These are phyloP conservation scores for Acanthopagrus latus DNA, from an alignment of 2,797 vertebrate genomes.

Conservation along the genomic window DNA sequence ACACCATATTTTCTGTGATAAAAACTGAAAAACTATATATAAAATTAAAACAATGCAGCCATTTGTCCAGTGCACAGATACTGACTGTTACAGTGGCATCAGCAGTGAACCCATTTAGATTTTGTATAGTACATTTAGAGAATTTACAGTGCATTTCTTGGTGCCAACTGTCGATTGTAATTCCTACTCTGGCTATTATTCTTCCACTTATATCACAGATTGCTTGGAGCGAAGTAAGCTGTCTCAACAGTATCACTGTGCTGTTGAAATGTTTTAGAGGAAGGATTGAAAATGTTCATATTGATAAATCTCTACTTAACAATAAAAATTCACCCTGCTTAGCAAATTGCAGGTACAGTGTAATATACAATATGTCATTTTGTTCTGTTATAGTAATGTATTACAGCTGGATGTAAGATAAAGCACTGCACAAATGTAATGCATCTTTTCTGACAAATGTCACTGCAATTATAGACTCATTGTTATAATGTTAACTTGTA, in stretches of 20 bases:
- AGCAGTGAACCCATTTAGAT: slow-evolving; percentile 56
- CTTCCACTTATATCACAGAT: slow-evolving; percentile 35
- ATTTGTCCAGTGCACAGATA: slow-evolving; percentile 41
- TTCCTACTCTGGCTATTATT: slow-evolving; percentile 48
- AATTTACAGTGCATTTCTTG: slow-evolving; percentile 54
- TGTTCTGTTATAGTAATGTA: slow-evolving; percentile 57
- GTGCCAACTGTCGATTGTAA: slow-evolving; percentile 65
- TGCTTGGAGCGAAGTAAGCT: slow-evolving; percentile 3
- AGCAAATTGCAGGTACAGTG: slow-evolving; percentile 45
- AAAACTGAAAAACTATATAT: slow-evolving; percentile 4
- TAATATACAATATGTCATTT: slow-evolving; percentile 55
- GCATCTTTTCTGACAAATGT: slow-evolving; percentile 36
- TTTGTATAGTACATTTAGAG: slow-evolving; percentile 62
- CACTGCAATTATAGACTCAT: slow-evolving; percentile 8
- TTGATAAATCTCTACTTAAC: slow-evolving; percentile 58
- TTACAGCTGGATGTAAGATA: slow-evolving; percentile 50
- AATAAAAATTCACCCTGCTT: slow-evolving; percentile 43
- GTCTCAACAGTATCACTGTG: slow-evolving; percentile 13
- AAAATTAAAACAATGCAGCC: slow-evolving; percentile 9
- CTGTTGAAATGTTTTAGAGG: slow-evolving; percentile 41
- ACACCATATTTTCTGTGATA: slow-evolving; percentile 81
- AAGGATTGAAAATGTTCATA: slow-evolving; percentile 59
- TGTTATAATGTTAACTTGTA: slow-evolving; percentile 49
- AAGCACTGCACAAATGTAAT: slow-evolving; percentile 53
- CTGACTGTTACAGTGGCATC: slow-evolving; percentile 37